These are phyloP conservation scores for Drosophila fungiperda DNA, from an alignment of 2,888 invertebrate species.

Conservation along the genomic window DNA sequence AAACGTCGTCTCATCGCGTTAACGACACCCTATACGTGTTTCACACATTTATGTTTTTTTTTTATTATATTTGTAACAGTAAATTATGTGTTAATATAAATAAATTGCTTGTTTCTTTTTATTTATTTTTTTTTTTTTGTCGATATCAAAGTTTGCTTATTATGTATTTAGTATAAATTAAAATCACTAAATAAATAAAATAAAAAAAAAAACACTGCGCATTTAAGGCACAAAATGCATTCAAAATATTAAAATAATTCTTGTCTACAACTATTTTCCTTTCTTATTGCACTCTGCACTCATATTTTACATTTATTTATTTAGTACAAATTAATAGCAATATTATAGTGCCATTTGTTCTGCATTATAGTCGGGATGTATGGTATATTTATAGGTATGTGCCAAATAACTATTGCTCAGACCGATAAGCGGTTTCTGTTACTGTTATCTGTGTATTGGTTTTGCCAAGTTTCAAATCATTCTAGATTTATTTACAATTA, in stretches of 20 bases:
- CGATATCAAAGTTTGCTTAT: constrained; percentile 32
- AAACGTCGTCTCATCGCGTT: too few relatives aligned
- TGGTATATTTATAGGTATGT: constrained; percentile 45
- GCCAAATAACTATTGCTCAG: constrained; percentile 43
- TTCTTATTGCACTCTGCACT: constrained; percentile 48
- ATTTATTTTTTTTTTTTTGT: constrained; percentile 12
- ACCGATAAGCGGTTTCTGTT: constrained; percentile 45
- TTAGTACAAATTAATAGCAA: constrained; percentile 16
- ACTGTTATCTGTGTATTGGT: constrained; percentile 41
- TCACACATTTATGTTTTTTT: constrained; percentile 42
- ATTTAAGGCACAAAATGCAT: constrained; percentile 43
- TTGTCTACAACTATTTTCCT: constrained; percentile 13
- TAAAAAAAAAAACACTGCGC: constrained; percentile 21
- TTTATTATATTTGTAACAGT: constrained; percentile 51
- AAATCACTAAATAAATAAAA: constrained; percentile 45
- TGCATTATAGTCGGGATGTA: not conserved
- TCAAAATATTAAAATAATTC: constrained; percentile 2
- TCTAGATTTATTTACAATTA: constrained; percentile 77
- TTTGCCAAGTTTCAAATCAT: constrained; percentile 48
- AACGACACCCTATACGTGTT: too few relatives aligned
- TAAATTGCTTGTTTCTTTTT: constrained; percentile 41
- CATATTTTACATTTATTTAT: constrained; percentile 21
- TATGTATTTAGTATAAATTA: constrained; percentile 38
- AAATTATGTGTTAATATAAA: constrained; percentile 78
- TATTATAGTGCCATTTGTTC: constrained; percentile 1